These are phyloP conservation scores for Ceyx cyanopectus DNA, from an alignment of 2,113 vertebrate species.

Conservation along the genomic window DNA sequence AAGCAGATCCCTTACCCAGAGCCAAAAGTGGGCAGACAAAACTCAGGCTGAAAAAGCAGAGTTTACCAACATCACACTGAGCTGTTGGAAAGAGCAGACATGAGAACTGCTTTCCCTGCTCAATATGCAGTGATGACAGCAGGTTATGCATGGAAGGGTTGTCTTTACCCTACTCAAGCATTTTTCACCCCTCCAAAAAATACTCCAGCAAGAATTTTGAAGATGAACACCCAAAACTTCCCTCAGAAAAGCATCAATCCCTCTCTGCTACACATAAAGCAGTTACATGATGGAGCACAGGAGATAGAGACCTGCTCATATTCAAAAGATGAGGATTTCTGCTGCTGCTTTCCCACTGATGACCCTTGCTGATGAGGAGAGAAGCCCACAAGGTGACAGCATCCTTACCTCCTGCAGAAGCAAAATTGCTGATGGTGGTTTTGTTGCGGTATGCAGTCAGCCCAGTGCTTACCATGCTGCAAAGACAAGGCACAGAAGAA, in stretches of 20 bases:
- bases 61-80: neutral
- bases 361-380: neutral
- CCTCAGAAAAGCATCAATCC: neutral
- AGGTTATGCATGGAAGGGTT: neutral
- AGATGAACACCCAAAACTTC: neutral
- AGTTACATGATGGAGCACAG: neutral
- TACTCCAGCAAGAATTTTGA: neutral
- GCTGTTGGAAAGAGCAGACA: neutral
- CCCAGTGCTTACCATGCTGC: conserved; percentile 84
- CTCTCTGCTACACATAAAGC: neutral
- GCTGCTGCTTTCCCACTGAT: neutral
- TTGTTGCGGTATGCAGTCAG: conserved; percentile 85
- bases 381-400: neutral
- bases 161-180: neutral
- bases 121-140: neutral
- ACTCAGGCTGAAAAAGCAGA: neutral
- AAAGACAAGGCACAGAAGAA: neutral
- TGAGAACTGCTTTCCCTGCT: neutral
- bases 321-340: neutral
- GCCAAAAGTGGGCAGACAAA: neutral
- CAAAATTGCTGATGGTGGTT: conserved; percentile 80
- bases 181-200: neutral
- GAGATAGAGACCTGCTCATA: neutral
- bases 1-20: neutral
- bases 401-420: conserved; percentile 87